A percentile compares a stretch with the other conserved stretches of the same genome.
phyloP scores from a whole-genome alignment of 1,140 invertebrate species.

The Chrysomallon squamiferum region DNA sequence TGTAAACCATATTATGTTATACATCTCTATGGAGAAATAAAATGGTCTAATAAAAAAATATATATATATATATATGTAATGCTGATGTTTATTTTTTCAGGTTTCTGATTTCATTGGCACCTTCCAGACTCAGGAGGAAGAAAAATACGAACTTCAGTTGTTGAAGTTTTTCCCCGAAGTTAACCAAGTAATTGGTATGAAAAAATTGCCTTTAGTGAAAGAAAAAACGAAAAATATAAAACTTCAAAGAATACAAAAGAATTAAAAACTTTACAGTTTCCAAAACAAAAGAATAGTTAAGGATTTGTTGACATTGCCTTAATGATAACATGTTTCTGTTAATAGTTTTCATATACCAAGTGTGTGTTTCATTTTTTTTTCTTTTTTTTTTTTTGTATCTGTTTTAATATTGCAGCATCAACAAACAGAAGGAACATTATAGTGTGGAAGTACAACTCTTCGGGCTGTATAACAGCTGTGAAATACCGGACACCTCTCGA shows the following conservation, averaged over 20 bases:
- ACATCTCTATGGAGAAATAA: too few relatives aligned
- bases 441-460: conserved; percentile 63
- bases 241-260: too few relatives aligned
- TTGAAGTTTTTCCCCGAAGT: conserved; percentile 59
- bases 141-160: conserved; percentile 59
- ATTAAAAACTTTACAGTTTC: too few relatives aligned
- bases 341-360: too few relatives aligned
- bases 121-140: conserved; percentile 56
- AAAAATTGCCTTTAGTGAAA: background rate
- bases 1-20: too few relatives aligned
- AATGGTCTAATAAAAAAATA: too few relatives aligned
- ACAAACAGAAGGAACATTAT: conserved; percentile 58
- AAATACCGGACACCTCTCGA: conserved; percentile 53
- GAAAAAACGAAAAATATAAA: background rate
- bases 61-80: too few relatives aligned
- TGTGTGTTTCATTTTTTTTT: too few relatives aligned
- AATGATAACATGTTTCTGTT: too few relatives aligned
- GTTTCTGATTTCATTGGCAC: conserved; percentile 62
- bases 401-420: conserved; percentile 40
- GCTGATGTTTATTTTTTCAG: conserved; percentile 37
- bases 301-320: too few relatives aligned
- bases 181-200: conserved; percentile 57
- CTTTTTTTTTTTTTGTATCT: too few relatives aligned
- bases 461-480: conserved; percentile 61
- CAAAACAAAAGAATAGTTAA: too few relatives aligned